Evolutionary conservation across 1,140 invertebrate genomes (phyloP), one percentile per base, ranked within the genome.

Genomic region (Cataglyphis hispanica): DNA sequence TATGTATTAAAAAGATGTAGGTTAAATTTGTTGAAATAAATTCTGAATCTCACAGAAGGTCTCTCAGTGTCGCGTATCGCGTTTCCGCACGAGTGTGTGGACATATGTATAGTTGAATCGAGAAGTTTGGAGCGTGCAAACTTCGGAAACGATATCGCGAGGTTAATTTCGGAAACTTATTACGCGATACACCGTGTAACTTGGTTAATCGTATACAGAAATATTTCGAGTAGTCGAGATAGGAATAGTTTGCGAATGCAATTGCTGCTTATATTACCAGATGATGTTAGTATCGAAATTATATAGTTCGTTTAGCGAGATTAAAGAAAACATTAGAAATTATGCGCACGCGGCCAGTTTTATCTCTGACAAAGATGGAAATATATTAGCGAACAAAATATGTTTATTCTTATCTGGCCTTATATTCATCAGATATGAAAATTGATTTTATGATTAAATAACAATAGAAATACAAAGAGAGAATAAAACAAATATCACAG

Each of bases 131-230:
- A 46, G 11, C 7, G 13, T 46, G 6, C 22, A 13, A 69, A 77
- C 40, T 81, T 70, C 3, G 11, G 25, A 25, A 31, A 11, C 1
- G 34, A 72, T 58, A 58, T 31, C 34, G 25, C 37, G n/a, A 43
- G 11, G 19, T 80, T 67, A 80, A 80, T 80, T 58, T 80, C 43
- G 16, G 37, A 43, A 81, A 60, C 50, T 16, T 72, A n/a, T 81
- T 40, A 69, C 22, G 5, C 34, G 31, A 37, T n/a, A n/a, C 22
- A 34, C 2, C 7, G 34, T 40, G 13, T 43, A 70, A 81, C 46
- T 66, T 13, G 22, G 34, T 66, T 66, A 66, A 58, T 63, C 34
- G 11, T 19, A n/a, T 22, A 22, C 3, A 13, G 16, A 19, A 40
- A 72, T 16, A 27, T 31, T 72, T 11, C 56, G 34, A 61, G 3